phyloP scores from a whole-genome alignment of 2,888 invertebrate genomes.

The Acleris sparsana region DNA sequence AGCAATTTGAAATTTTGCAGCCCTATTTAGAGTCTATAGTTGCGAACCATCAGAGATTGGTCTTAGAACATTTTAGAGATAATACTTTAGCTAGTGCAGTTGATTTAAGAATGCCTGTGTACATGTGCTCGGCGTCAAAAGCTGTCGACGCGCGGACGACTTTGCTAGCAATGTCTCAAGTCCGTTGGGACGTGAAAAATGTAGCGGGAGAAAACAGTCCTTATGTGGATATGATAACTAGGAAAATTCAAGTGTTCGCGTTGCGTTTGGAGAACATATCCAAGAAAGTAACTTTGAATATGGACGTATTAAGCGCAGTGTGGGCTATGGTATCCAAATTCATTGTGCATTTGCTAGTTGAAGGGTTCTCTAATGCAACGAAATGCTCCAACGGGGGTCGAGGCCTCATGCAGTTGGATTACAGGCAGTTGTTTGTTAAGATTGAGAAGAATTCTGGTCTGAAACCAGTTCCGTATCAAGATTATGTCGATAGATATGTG shows the following conservation, averaged over 20 bases:
- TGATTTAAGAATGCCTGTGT: conserved; percentile 93
- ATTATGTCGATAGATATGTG: conserved; percentile 96
- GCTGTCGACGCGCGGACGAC: conserved; percentile 90
- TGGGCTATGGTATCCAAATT: conserved; percentile 96
- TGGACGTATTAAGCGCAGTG: conserved; percentile 86
- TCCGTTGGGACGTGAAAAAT: conserved; percentile 97
- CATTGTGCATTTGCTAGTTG: conserved; percentile 94
- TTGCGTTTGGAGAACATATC: conserved; percentile 90
- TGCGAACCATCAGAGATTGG: conserved; percentile 86
- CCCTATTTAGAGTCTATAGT: conserved; percentile 93
- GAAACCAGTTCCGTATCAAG: conserved; percentile 93
- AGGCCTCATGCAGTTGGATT: conserved; percentile 98
- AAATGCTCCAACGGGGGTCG: conserved; percentile 98
- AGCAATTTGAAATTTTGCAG: conserved; percentile 93
- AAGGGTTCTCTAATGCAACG: conserved; percentile 95
- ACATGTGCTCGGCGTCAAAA: conserved; percentile 92
- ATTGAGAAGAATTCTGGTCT: conserved; percentile 93
- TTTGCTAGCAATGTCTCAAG: conserved; percentile 93
- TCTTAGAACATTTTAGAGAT: conserved; percentile 88
- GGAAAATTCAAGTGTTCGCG: conserved; percentile 90
- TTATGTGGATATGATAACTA: conserved; percentile 91
- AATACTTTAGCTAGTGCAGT: conserved; percentile 88
- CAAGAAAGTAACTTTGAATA: conserved; percentile 87
- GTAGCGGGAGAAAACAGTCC: conserved; percentile 96
- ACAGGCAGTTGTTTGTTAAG: conserved; percentile 96